Base-by-base conservation (phyloP, 2,113 vertebrate genomes). In the Ramphastos sulfuratus region DNA sequence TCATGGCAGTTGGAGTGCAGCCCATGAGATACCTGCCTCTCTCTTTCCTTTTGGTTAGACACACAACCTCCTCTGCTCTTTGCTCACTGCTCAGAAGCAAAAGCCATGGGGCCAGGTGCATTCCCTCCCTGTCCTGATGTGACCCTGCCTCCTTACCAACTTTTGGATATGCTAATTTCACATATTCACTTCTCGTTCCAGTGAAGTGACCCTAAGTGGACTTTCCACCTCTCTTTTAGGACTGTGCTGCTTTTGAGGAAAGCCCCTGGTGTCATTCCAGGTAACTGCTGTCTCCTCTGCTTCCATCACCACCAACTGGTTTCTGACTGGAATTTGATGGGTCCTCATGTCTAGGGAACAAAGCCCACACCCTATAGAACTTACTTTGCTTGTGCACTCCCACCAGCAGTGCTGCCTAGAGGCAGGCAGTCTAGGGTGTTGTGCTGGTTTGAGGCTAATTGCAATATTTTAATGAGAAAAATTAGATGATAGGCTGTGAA, bases 301-400 rank as follows among this genome's bases (percentile, higher is more conserved):
- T 79, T 61, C 74, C 52, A 35, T 21, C 66, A 58, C 44, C 61
- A 82, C 11, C 64, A 60, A 60, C 11, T 3, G 9, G 16, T 30
- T 85, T 75, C 60, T 85, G 37, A 48, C 14, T 74, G 46, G n/a
- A 19, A 12, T 73, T 82, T 48, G 64, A 28, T 37, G 37, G 17
- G 23, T 48, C 69, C 5, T 80, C 4, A 15, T 18, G 17, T 33
- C 24, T 31, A 59, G 5, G 17, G 21, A 93, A 90, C 7, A 61
- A 86, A 64, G 56, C 1, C 1, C 10, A 25, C 3, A 3, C 20
- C 15, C 31, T 6, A 0, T 33, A 31, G 2, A 56, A 42, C 14
- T 70, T 70, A 24, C 20, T 90, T 15, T 63, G 19, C 24, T 63
- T 27, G 11, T 23, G 42, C 42, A 42, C 42, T 42, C 42, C 42